phyloP scores from a whole-genome alignment of 2,797 vertebrate genomes.

The Sternotherus odoratus region DNA sequence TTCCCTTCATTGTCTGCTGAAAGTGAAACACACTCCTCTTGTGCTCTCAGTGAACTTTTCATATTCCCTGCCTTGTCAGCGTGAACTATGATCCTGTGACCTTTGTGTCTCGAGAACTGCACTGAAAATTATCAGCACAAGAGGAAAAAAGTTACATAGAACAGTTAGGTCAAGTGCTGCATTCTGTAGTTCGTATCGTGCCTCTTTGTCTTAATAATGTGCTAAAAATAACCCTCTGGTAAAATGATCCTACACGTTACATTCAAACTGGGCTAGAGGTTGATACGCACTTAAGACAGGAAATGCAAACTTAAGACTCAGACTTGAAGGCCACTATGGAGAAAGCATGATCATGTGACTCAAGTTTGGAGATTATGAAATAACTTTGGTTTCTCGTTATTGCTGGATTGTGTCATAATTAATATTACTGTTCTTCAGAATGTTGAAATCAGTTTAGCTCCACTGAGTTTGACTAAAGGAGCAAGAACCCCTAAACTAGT shows the following conservation, averaged over 20 bases:
- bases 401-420: neutral
- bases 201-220: slow-evolving; percentile 24
- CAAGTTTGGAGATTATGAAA: neutral
- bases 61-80: neutral
- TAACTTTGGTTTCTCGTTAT: neutral
- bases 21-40: neutral
- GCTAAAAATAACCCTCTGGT: neutral
- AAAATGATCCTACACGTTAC: neutral
- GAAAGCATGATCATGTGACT: neutral
- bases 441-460: neutral
- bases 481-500: neutral
- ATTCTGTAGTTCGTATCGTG: neutral
- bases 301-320: neutral
- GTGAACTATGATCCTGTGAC: slow-evolving; percentile 29
- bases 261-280: neutral
- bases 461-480: neutral
- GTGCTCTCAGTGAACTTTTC: neutral
- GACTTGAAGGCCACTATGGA: neutral
- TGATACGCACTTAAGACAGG: neutral
- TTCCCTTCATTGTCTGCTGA: neutral
- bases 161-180: slow-evolving; percentile 18
- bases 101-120: neutral
- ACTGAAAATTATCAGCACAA: slow-evolving; percentile 26
- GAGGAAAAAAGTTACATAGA: neutral
- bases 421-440: neutral